A percentile compares a stretch with the other conserved stretches of the same genome.
phyloP scores from a whole-genome alignment of 2,797 vertebrate species.

The Muraenolepis orangiensis region DNA sequence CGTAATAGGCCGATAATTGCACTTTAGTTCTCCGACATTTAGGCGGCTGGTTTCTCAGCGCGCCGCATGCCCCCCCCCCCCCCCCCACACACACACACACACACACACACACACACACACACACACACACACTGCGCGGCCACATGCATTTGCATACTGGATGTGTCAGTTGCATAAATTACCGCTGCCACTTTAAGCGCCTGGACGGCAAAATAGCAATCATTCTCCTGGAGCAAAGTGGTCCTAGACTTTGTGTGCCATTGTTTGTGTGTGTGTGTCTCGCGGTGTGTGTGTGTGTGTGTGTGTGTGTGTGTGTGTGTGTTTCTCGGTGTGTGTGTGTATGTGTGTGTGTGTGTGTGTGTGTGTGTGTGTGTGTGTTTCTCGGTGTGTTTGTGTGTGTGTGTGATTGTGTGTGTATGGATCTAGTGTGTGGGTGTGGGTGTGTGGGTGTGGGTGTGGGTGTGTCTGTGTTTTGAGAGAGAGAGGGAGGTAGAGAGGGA shows the following conservation, averaged over 20 bases:
- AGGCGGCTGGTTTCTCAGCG: constrained; percentile 68
- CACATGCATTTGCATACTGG: constrained; percentile 80
- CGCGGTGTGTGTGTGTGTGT: not conserved
- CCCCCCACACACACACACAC: no score
- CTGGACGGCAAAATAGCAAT: constrained; percentile 77
- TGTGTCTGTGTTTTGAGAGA: no score
- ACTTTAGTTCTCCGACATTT: constrained; percentile 80
- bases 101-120: no score
- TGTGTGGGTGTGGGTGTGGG: not conserved
- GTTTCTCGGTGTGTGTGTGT: not conserved
- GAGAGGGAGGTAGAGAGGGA: no score
- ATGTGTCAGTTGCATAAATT: constrained; percentile 84
- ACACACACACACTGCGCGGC: constrained; percentile 58
- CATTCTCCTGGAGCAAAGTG: constrained; percentile 74
- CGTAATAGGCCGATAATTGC: constrained; percentile 84
- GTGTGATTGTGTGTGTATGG: no score
- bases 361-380: not conserved
- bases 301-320: no score
- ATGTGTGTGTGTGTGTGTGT: not conserved
- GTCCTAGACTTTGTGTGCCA: constrained; percentile 33
- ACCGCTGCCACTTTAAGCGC: constrained; percentile 75
- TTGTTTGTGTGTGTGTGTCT: not conserved
- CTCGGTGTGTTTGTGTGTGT: no score
- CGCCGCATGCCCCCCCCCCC: no score
- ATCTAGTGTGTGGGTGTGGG: not conserved